Evolutionary conservation across 2,113 vertebrate species (phyloP).

Genomic region (Ageneiosus marmoratus): DNA sequence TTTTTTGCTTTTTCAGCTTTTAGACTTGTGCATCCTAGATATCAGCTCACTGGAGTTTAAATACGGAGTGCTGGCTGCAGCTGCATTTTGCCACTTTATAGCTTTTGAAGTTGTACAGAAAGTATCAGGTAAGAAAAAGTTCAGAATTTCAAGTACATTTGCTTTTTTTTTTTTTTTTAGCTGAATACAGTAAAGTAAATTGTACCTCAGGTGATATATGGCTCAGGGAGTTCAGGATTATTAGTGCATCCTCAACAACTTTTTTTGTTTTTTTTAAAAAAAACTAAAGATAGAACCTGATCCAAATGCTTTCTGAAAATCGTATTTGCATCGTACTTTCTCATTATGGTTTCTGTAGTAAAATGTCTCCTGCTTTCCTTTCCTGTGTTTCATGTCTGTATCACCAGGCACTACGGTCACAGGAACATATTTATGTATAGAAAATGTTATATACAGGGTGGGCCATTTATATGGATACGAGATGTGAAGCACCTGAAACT

Average conservation of each 20-base stretch:
- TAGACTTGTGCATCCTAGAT: conserved; percentile 86
- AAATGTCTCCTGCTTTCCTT: background rate
- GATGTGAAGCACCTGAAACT: too few species aligned
- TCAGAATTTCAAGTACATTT: background rate
- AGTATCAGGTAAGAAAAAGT: conserved; percentile 76
- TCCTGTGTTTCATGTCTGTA: background rate
- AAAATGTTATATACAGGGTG: too few species aligned
- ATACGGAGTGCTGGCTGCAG: conserved; percentile 82
- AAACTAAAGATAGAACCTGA: background rate
- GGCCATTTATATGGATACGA: too few species aligned
- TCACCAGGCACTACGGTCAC: background rate
- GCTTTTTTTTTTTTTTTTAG: too few species aligned
- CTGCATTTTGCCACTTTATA: conserved; percentile 82
- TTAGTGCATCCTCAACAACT: background rate
- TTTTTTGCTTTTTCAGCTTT: conserved; percentile 70
- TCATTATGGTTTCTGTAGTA: background rate
- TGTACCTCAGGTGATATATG: background rate
- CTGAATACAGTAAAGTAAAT: background rate
- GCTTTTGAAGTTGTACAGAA: conserved; percentile 76
- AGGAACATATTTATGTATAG: background rate
- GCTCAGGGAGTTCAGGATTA: background rate
- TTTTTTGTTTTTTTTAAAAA: too few species aligned
- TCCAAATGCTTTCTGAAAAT: background rate
- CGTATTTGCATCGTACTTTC: background rate
- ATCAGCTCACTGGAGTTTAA: conserved; percentile 84